Base-by-base conservation (phyloP, 2,888 invertebrate species). In the Drosophila pegasa region DNA sequence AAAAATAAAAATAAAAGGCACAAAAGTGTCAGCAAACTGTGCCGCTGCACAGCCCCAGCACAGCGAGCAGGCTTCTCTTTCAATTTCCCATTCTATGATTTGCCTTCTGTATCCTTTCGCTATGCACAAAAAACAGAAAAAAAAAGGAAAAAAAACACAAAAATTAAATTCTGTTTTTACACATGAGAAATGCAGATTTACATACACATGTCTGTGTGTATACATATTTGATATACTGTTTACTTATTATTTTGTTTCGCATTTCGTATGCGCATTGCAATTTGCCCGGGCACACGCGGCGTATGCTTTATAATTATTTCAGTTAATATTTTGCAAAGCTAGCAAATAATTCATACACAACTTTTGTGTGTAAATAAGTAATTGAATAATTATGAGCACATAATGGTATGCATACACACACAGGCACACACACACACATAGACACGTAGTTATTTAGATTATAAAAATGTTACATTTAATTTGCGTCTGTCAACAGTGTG, bases 11-110 rank as follows among this genome's bases (percentile, higher is more conserved):
- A 71, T 47, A 40, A 48, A 60, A 51, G 31, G 40, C 35, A 48
- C 18, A 50, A 41, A 51, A 75, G 71, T 70, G 75, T 72, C 73
- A 78, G 75, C 70, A 80, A 62, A 68, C 62, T 58, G 43, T 38
- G 27, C 47, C 9, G 50, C 35, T 50, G 35, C 50, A 33, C 14
- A 33, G 33, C n/a, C 22, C 22, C 50, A 33, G 20, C 14, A 14
- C 12, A 8, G 18, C 33, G 48, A 31, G 9, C 18, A 20, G 20
- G 48, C 48, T 20, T 48, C 48, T 33, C 20, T 33, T 48, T 33
- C 31, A 48, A 48, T 48, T 48, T 48, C 48, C 20, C 48, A 33
- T 33, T 33, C 48, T 20, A 29, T 16, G 31, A 48, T 33, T 48
- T 20, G 48, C 31, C n/a, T 33, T 31, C 18, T 33, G 48, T 50